Base-by-base conservation (phyloP, 2,888 invertebrate genomes). In the Laspeyria flexula region DNA sequence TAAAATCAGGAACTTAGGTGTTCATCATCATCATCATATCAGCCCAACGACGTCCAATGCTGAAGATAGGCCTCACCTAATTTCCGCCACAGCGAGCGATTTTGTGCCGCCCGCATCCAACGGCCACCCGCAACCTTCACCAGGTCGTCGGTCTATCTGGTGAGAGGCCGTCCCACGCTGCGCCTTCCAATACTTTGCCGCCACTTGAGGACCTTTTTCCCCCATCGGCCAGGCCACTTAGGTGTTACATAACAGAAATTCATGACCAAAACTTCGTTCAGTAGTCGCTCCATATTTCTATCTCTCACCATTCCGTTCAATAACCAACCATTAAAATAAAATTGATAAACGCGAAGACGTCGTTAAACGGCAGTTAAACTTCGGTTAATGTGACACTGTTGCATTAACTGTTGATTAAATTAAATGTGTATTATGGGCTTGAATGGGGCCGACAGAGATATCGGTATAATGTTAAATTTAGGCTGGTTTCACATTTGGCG, bases 371-470 rank as follows among this genome's bases (percentile, higher is more conserved):
- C 41, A 48, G 39, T 65, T 58, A 70, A 67, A 54, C 34, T 56
- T 18, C 38, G 35, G 33, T 58, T 61, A 43, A 67, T 61, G 58
- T 52, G 55, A 54, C 52, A 54, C 43, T 57, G 66, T 52, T 63
- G 57, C 60, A 60, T 66, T 50, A 60, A 57, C 54, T 43, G 45
- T 48, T 60, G 50, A 66, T 65, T 65, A 60, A 62, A 54, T 60
- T 40, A 55, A 52, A 37, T 18, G 52, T 52, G 56, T 50, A 56
- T 56, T 60, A 45, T 15, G 33, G 9, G 40, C 35, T 10, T 52
- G 40, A 45, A 34, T 43, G 27, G 33, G 30, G 34, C 39, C 50
- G 40, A 27, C 27, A n/a, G 11, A 39, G 31, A 27, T 27, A 48
- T 31, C 15, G 12, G 21, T 6, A 3, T 27, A 16, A 30, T 21